phyloP scores from a whole-genome alignment of 2,113 vertebrate species.

The Protobothrops flavoviridis region DNA sequence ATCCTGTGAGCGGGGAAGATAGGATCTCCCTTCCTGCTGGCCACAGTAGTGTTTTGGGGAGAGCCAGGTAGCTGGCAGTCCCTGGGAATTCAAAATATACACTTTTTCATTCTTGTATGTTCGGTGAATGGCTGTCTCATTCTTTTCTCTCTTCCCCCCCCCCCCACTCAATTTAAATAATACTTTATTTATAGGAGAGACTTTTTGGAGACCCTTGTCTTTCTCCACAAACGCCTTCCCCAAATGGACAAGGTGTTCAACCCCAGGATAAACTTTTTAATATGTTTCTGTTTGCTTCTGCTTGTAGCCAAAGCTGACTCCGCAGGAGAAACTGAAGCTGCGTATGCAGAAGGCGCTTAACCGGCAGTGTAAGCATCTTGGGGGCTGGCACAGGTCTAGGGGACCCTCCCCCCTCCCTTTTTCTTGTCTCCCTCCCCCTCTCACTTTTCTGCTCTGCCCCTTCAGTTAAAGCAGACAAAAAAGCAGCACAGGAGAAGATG shows the following conservation, averaged over 20 bases:
- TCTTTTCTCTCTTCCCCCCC: too few relatives aligned
- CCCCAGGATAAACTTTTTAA: neutral
- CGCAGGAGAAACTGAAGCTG: conserved; percentile 88
- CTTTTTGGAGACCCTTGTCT: neutral
- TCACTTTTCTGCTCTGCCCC: neutral
- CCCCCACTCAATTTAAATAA: neutral
- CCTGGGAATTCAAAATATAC: too few relatives aligned
- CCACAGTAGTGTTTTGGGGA: neutral
- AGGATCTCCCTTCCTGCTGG: neutral
- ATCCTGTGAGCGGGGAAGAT: neutral
- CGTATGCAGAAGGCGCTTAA: conserved; percentile 93
- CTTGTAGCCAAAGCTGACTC: conserved; percentile 88
- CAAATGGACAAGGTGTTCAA: conserved; percentile 36
- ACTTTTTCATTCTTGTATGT: neutral
- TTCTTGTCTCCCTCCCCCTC: accelerated
- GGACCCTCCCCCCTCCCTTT: accelerated
- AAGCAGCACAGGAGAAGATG: conserved; percentile 89
- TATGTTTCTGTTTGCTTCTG: neutral
- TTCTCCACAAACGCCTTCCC: neutral
- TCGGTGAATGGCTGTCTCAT: neutral
- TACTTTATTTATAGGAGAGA: neutral
- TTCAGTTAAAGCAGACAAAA: conserved; percentile 90
- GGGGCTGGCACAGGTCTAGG: neutral
- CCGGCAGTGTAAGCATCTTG: conserved; percentile 81
- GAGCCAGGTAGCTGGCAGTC: too few relatives aligned